phyloP scores from a whole-genome alignment of 2,797 vertebrate species.

The Australoheros facetus region DNA sequence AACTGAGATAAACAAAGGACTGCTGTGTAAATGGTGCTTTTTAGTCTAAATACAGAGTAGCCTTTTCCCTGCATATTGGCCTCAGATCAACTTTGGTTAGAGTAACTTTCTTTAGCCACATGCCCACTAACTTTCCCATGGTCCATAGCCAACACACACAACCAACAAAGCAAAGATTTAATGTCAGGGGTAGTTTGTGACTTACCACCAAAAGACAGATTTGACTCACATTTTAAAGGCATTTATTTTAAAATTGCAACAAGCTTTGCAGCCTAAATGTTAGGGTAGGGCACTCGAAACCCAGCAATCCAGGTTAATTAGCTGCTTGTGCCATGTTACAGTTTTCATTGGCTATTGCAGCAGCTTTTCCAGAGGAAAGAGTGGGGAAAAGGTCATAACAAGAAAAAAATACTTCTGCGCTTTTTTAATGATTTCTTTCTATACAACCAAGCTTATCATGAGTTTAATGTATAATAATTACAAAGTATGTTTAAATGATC shows the following conservation, averaged over 20 bases:
- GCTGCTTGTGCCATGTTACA: neutral
- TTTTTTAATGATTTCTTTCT: neutral
- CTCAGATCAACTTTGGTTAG: slow-evolving; percentile 45
- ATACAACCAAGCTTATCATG: neutral
- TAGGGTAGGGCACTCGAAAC: neutral
- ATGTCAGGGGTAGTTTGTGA: slow-evolving; percentile 1
- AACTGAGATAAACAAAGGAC: slow-evolving; percentile 55
- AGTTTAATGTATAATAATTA: neutral
- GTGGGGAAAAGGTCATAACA: neutral
- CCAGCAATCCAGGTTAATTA: slow-evolving; percentile 45
- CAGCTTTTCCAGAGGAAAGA: neutral
- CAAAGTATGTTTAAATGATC: neutral
- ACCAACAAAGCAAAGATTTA: neutral
- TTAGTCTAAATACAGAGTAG: slow-evolving; percentile 59
- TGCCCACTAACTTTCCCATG: slow-evolving; percentile 56
- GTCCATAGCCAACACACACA: slow-evolving; percentile 41
- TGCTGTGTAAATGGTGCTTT: slow-evolving; percentile 49
- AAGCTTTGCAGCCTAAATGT: neutral
- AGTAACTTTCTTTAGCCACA: slow-evolving; percentile 51
- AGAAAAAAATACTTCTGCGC: neutral
- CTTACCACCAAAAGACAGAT: neutral
- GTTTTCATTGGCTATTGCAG: neutral
- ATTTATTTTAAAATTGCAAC: neutral
- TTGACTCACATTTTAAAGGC: neutral
- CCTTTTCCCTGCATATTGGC: slow-evolving; percentile 27